Evolutionary conservation across 2,113 vertebrate species (phyloP).

Genomic region (Hydropotes inermis): DNA sequence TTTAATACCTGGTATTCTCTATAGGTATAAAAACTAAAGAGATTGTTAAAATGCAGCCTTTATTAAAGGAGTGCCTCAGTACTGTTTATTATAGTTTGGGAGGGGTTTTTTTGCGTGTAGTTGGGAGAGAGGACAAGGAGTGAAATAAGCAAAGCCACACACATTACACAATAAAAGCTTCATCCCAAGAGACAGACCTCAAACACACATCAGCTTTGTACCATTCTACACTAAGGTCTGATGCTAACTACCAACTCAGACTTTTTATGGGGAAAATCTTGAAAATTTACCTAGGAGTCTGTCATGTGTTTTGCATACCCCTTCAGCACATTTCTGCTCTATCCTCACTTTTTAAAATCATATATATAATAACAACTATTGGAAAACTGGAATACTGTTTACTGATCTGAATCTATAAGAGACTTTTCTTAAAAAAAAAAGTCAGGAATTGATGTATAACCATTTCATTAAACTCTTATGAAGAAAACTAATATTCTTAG

Average conservation of each 20-base stretch:
- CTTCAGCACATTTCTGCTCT: neutral
- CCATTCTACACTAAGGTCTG: neutral
- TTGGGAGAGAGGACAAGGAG: neutral
- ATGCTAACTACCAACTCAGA: neutral
- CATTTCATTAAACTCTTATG: neutral
- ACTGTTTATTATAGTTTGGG: neutral
- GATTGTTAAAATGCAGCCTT: neutral
- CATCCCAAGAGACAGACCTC: neutral
- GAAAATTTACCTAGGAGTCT: neutral
- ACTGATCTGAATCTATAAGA: neutral
- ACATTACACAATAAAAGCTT: neutral
- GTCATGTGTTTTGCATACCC: neutral
- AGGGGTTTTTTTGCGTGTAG: neutral
- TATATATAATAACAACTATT: neutral
- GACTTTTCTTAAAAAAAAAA: neutral
- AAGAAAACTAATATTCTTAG: neutral
- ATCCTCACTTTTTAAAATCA: neutral
- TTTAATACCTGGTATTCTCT: neutral
- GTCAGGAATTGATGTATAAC: neutral
- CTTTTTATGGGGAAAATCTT: neutral
- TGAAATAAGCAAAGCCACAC: neutral
- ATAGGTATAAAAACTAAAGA: neutral
- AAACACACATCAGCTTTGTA: neutral
- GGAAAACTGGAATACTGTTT: neutral
- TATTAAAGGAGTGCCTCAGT: neutral